Conservation (phyloP, 2,797 vertebrate species). For the Ctenosaura bakeri region DNA sequence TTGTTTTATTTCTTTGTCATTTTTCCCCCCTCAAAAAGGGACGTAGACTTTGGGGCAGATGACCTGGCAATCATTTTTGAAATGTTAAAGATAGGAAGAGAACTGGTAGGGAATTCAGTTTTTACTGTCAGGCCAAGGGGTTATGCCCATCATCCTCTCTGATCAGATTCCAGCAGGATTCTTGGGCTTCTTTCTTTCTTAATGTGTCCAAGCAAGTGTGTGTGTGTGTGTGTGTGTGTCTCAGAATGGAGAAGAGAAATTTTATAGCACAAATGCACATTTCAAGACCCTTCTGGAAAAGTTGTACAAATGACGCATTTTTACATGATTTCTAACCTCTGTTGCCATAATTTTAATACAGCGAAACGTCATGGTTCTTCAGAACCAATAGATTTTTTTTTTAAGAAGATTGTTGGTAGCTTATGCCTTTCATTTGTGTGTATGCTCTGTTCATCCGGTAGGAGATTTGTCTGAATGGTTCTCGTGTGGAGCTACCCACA, state of each 20-base stretch:
- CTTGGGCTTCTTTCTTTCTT: slow-evolving; percentile 40
- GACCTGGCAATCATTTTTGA: background rate
- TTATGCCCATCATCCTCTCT: background rate
- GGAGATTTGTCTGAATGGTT: slow-evolving; percentile 42
- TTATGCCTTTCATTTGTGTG: slow-evolving; percentile 35
- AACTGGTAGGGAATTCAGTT: slow-evolving; percentile 9
- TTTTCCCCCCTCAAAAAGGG: background rate
- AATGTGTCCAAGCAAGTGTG: background rate
- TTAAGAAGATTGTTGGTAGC: slow-evolving; percentile 19
- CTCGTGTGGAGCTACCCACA: slow-evolving; percentile 22
- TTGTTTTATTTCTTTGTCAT: background rate
- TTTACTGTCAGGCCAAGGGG: slow-evolving; percentile 35
- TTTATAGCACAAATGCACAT: slow-evolving; percentile 43
- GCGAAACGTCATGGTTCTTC: slow-evolving; percentile 52
- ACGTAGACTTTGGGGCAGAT: slow-evolving; percentile 9
- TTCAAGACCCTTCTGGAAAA: slow-evolving; percentile 61
- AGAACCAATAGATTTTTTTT: slow-evolving; percentile 46
- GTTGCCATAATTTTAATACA: slow-evolving; percentile 73
- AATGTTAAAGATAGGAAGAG: background rate
- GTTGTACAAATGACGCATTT: slow-evolving; percentile 67
- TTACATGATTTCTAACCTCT: slow-evolving; percentile 72
- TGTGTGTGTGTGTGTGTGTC: slow-evolving; percentile 23
- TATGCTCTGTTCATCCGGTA: slow-evolving; percentile 38
- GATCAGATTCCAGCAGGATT: slow-evolving; percentile 62
- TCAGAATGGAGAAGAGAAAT: slow-evolving; percentile 13